Evolutionary conservation across 2,113 vertebrate species (phyloP), one percentile per base, ranked within the genome.

Genomic region (Formicarius rufipectus): DNA sequence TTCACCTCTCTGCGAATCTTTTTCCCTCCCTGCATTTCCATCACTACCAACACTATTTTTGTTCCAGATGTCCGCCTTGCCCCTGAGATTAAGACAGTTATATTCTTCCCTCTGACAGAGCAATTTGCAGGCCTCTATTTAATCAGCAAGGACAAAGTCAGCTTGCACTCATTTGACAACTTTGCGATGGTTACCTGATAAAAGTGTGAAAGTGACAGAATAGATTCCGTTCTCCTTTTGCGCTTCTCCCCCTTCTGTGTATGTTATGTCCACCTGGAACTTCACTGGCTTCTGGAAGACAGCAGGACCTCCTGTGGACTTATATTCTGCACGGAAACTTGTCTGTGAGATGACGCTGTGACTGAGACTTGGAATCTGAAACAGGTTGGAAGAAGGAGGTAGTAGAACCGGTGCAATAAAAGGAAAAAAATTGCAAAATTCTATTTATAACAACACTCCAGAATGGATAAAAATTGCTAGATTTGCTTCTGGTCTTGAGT

Each of bases 201-300:
- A 98, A 91, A 99, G 98, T 42, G 99, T 99, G 98, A 99, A 99
- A 73, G 99, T 99, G 97, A 99, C 99, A 2, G 99, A 99, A 98
- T 99, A 99, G 98, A 99, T 99, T 97, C 99, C 99, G 0, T 99
- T 99, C 96, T 99, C 99, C 97, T 99, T 99, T 80, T 99, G 99
- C 0, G 99, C 98, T 31, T 98, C 98, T 42, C 98, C 99, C 21
- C 99, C 99, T 98, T 99, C 99, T 2, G 99, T 99, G 98, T 99
- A 99, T 56, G 99, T 99, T 98, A 99, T 99, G 93, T 99, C 99
- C 98, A 99, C 99, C 96, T 99, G 99, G 97, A 99, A 99, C 97
- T 99, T 99, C 89, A 99, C 99, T 7, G 99, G 99, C 98, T 99
- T 99, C 98, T 99, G 99, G 98, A 99, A 99, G 97, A 99, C 99